phyloP scores from a whole-genome alignment of 2,113 vertebrate genomes.

The Nothoprocta perdicaria region DNA sequence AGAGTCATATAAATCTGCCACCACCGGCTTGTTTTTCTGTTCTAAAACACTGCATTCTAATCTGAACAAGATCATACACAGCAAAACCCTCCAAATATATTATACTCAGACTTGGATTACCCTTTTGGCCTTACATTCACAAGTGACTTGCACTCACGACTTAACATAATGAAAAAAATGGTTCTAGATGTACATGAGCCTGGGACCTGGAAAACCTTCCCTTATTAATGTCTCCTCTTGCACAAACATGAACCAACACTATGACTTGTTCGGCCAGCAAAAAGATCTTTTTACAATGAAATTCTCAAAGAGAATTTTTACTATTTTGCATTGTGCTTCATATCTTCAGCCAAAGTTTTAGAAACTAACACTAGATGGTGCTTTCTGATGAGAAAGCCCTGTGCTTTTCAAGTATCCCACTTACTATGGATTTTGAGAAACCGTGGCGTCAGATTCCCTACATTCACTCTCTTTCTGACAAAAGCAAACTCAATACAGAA shows the following conservation, averaged over 20 bases:
- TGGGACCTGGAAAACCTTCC: background rate
- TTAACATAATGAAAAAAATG: background rate
- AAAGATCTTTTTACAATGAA: background rate
- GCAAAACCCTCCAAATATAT: background rate
- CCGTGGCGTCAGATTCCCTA: background rate
- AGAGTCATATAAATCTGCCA: background rate
- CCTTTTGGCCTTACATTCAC: background rate
- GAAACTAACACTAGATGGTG: constrained; percentile 61
- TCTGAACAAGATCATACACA: background rate
- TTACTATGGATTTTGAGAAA: background rate
- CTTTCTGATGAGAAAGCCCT: constrained; percentile 1
- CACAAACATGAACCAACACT: background rate
- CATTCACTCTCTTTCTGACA: background rate
- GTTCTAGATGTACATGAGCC: background rate
- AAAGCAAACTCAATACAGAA: background rate
- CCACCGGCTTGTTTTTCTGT: background rate
- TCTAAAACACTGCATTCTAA: background rate
- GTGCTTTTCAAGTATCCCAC: background rate
- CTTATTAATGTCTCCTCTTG: background rate
- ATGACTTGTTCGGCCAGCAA: background rate
- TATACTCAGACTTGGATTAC: background rate
- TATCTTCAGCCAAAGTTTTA: background rate
- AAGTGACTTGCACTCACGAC: too few species aligned
- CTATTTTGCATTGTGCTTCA: background rate
- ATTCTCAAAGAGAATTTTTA: background rate